Evolutionary conservation across 2,113 vertebrate genomes (phyloP), one percentile per base, ranked within the genome.

Genomic region (Syngnathus typhle): DNA sequence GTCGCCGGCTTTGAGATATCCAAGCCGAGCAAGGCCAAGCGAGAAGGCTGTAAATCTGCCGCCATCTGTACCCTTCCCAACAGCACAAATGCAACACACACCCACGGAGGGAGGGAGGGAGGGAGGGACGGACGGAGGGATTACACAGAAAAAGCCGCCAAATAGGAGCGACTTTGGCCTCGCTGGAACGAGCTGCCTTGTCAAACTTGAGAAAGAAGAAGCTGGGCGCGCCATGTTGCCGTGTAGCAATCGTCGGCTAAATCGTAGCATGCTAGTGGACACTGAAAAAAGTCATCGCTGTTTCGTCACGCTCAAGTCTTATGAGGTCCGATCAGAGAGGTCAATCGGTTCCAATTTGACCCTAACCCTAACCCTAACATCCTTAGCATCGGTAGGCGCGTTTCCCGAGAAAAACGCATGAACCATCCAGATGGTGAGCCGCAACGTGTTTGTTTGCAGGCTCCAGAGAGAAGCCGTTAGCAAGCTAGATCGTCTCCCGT

Each of bases 51-150:
- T 87, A 88, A 90, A 89, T 90, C 87, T 87, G 80, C 58, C 70
- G 81, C 88, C 89, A 89, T 87, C 86, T 90, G 85, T 81, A 87
- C 76, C 77, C 69, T 84, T 85, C 83, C 87, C 72, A 75, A 86
- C 85, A 83, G 88, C 88, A 85, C 86, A 84, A 88, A 87, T 81
- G 76, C 79, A 77, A 37, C 58, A 38, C 32, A 19, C 78, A 13
- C 41, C 15, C 39, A 46, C 27, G 27, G 27, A 32, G 27, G 27
- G 27, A 32, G 12, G 15, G 16, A 38, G 21, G n/a, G n/a, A n/a
- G n/a, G n/a, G n/a, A n/a, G n/a, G n/a, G 21, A 71, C 73, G 77
- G 70, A 75, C 79, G 80, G 75, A 77, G 70, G 88, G 82, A 88
- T 88, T 85, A 87, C 76, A 74, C 65, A 60, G 67, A 79, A 77